Conservation (phyloP, 2,888 invertebrate species). For the Saturnia japonica region DNA sequence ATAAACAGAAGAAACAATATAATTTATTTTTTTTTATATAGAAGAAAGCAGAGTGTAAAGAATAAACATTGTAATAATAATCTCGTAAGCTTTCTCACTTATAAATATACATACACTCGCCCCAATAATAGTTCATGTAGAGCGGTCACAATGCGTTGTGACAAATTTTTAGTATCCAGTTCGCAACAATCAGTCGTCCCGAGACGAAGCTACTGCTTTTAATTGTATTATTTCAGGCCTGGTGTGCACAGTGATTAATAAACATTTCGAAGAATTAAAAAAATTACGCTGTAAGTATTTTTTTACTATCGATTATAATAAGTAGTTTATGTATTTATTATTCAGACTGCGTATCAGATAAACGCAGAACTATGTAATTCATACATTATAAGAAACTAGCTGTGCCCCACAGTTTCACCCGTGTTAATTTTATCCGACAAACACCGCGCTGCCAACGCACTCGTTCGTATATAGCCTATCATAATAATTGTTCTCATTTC, state of each 20-base stretch:
- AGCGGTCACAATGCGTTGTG: conserved; percentile 45
- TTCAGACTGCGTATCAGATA: background rate
- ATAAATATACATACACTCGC: conserved; percentile 25
- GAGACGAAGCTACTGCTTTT: conserved; percentile 16
- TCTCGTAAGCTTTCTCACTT: background rate
- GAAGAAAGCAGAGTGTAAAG: background rate
- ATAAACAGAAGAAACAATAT: background rate
- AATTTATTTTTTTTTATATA: background rate
- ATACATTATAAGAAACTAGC: no score
- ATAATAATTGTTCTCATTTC: no score
- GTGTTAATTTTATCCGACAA: no score
- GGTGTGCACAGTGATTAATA: background rate
- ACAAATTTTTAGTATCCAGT: conserved; percentile 57
- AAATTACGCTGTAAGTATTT: conserved; percentile 11
- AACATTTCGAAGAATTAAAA: background rate
- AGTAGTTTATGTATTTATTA: background rate
- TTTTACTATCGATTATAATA: background rate
- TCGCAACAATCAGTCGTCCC: conserved; percentile 49
- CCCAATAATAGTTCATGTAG: conserved; percentile 39
- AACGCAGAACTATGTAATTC: background rate
- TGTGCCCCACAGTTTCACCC: no score
- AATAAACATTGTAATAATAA: background rate
- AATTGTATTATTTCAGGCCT: conserved; percentile 13
- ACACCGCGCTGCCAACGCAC: no score
- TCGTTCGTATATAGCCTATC: no score